These are phyloP conservation scores for Menidia menidia DNA, from an alignment of 2,797 vertebrate genomes.

Conservation along the genomic window DNA sequence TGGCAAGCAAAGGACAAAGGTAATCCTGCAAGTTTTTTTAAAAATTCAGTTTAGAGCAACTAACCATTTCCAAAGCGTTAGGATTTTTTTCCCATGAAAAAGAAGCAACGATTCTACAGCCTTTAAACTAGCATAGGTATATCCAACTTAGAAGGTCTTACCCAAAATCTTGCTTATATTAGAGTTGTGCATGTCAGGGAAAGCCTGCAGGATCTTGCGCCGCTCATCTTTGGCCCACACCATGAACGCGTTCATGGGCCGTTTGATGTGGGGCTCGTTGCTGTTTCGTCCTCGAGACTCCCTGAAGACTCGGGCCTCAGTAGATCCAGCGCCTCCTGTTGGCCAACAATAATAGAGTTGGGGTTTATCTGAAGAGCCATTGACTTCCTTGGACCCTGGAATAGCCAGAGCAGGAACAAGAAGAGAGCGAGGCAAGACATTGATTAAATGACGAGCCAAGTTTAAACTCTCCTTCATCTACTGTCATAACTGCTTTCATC, in stretches of 20 bases:
- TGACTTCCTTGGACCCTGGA: conserved; percentile 90
- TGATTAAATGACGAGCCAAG: conserved; percentile 79
- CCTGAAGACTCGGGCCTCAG: conserved; percentile 97
- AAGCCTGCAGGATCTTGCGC: conserved; percentile 99
- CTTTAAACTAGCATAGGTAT: not conserved
- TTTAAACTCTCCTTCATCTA: conserved; percentile 57
- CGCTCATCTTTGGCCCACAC: conserved; percentile 99
- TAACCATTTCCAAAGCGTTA: not conserved
- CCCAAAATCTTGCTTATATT: conserved; percentile 99
- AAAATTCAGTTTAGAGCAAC: not conserved
- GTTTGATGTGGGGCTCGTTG: conserved; percentile 98
- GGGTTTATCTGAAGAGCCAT: conserved; percentile 93
- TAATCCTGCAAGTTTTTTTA: not conserved
- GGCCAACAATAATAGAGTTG: conserved; percentile 97
- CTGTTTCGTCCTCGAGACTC: conserved; percentile 94
- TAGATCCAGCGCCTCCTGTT: conserved; percentile 97
- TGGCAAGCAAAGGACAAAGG: not conserved
- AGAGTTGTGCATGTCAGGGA: conserved; percentile 99
- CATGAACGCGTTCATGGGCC: conserved; percentile 99
- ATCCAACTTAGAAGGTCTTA: conserved; percentile 75
- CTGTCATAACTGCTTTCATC: conserved; percentile 40
- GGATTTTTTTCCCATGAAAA: too few relatives aligned
- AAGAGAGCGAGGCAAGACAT: conserved; percentile 85
- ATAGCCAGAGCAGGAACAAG: conserved; percentile 86
- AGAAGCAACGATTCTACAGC: not conserved